Conservation (phyloP, 1,140 invertebrate genomes). For the Hyles vespertilio region DNA sequence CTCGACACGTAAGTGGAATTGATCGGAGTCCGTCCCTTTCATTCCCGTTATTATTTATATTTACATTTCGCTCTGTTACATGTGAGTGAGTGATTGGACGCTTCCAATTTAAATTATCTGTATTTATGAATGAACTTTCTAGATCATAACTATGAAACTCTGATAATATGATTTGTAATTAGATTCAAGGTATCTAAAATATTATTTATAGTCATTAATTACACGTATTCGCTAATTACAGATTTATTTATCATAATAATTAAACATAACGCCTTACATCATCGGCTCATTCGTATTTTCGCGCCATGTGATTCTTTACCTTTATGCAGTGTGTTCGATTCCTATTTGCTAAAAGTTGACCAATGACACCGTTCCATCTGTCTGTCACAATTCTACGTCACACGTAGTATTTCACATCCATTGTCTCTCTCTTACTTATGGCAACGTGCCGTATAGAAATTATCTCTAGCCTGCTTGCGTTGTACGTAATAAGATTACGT, state of each 20-base stretch:
- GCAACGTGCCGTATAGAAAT: conserved; percentile 17
- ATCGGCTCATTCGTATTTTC: conserved; percentile 22
- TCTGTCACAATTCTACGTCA: conserved; percentile 70
- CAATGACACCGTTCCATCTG: conserved; percentile 78
- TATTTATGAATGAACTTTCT: conserved; percentile 26
- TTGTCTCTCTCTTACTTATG: conserved; percentile 33
- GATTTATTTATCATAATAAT: neutral
- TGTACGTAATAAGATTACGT: conserved; percentile 19
- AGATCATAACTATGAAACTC: conserved; percentile 9
- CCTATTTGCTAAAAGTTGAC: conserved; percentile 53
- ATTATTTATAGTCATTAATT: too few relatives aligned
- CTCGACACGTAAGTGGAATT: conserved; percentile 30
- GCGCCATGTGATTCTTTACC: conserved; percentile 31
- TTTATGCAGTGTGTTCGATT: conserved; percentile 60
- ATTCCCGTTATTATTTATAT: conserved; percentile 22
- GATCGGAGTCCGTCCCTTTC: conserved; percentile 29
- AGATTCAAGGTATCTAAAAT: too few relatives aligned
- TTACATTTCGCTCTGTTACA: conserved; percentile 43
- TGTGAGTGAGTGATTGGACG: conserved; percentile 50
- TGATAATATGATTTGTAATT: too few relatives aligned
- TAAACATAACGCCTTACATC: conserved; percentile 10
- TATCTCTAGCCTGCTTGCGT: conserved; percentile 24
- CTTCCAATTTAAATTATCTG: too few relatives aligned
- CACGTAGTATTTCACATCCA: conserved; percentile 25
- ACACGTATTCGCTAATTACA: too few relatives aligned